phyloP scores from a whole-genome alignment of 2,888 invertebrate genomes.

The Lycocerus yunnanus region DNA sequence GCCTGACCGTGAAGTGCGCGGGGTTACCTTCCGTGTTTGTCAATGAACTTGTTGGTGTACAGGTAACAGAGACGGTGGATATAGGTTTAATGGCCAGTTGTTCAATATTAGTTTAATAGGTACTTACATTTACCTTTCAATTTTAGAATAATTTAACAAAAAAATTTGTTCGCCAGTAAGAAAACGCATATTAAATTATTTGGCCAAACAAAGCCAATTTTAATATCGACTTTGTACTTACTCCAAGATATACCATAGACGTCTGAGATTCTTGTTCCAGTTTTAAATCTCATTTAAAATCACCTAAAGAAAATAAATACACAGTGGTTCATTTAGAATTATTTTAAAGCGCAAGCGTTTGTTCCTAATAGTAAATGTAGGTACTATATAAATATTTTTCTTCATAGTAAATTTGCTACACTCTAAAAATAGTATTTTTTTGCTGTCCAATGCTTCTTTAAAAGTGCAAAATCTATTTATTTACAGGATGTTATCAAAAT shows the following conservation, averaged over 20 bases:
- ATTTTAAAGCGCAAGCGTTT: too few species aligned
- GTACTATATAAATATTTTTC: too few species aligned
- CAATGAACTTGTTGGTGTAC: constrained; percentile 40
- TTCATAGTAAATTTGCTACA: too few species aligned
- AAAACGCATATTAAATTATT: neutral
- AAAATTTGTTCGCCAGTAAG: neutral
- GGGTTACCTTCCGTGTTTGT: constrained; percentile 36
- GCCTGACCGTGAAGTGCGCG: constrained; percentile 41
- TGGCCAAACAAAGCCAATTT: neutral
- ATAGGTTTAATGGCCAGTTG: constrained; percentile 10
- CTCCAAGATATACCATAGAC: neutral
- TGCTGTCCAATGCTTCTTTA: too few species aligned
- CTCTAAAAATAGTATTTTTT: too few species aligned
- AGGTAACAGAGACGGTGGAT: constrained; percentile 23
- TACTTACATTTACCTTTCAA: neutral
- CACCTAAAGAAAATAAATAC: too few species aligned
- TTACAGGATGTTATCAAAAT: too few species aligned
- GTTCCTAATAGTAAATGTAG: too few species aligned
- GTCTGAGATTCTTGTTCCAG: neutral
- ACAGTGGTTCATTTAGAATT: too few species aligned
- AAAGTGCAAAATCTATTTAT: too few species aligned
- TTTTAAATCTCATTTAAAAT: neutral
- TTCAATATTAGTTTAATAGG: constrained; percentile 1
- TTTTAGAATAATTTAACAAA: neutral
- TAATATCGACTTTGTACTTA: neutral